These are phyloP conservation scores for Metridium senile DNA, from an alignment of 92 coral and sea anemone species.

Conservation along the genomic window DNA sequence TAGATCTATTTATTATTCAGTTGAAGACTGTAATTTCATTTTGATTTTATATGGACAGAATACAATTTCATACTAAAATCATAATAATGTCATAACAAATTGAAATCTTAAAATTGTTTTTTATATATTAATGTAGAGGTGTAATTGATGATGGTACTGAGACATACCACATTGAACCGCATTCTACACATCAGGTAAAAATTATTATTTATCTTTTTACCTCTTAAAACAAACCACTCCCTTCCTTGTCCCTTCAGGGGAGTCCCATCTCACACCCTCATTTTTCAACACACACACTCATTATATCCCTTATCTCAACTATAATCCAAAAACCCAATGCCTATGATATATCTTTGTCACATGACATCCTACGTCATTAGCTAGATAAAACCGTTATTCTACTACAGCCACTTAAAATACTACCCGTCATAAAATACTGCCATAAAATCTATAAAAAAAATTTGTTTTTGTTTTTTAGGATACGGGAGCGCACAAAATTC, in stretches of 20 bases:
- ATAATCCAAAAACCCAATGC: not conserved
- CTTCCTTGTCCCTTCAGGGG: no score
- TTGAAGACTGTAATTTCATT: not conserved
- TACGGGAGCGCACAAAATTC: slow-evolving; percentile 52
- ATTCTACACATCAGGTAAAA: slow-evolving; percentile 36
- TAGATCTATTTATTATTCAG: not conserved
- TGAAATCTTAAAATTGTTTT: not conserved
- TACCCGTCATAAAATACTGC: not conserved
- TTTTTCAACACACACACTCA: no score
- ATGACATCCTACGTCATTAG: no score
- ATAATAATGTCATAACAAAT: no score
- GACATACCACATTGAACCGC: slow-evolving; percentile 56
- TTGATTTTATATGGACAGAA: no score
- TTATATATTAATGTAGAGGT: slow-evolving; percentile 31
- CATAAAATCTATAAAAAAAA: not conserved
- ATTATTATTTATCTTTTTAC: not conserved
- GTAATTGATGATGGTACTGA: slow-evolving; percentile 53
- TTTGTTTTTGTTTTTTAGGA: slow-evolving; percentile 15
- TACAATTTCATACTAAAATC: no score
- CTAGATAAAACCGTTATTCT: no score
- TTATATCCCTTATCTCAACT: no score
- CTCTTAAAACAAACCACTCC: no score
- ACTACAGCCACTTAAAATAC: not conserved
- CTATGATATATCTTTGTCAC: no score
- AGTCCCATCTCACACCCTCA: no score